Percentiles rank a stretch among this genome's conserved stretches.
These are phyloP conservation scores for Pteronotus mesoamericanus DNA, from an alignment of 2,797 vertebrate genomes.

Conservation along the genomic window DNA sequence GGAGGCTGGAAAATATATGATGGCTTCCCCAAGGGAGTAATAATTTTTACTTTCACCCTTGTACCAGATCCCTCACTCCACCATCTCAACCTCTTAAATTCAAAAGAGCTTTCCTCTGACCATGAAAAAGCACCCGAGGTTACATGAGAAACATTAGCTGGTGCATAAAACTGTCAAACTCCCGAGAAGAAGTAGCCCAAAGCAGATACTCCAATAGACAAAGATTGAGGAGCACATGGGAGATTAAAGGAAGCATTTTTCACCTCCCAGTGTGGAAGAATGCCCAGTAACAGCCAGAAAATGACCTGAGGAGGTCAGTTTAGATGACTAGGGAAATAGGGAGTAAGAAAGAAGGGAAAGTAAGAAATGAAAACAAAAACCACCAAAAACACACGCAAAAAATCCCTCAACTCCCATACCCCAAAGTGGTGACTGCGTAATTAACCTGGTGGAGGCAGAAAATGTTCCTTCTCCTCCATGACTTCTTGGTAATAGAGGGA, in stretches of 20 bases:
- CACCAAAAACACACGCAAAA: no score
- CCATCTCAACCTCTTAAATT: conserved; percentile 54
- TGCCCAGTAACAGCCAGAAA: not conserved
- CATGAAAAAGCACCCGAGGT: conserved; percentile 28
- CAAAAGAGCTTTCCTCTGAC: conserved; percentile 45
- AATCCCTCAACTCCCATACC: not conserved
- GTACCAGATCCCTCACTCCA: not conserved
- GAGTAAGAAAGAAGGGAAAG: not conserved
- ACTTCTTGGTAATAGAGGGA: not conserved
- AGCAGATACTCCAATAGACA: not conserved
- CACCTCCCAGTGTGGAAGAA: not conserved
- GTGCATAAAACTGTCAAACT: conserved; percentile 48
- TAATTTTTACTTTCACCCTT: conserved; percentile 34
- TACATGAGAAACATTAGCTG: not conserved
- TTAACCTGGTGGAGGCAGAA: rapidly evolving
- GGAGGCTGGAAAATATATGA: not conserved
- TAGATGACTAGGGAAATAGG: not conserved
- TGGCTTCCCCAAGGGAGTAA: not conserved
- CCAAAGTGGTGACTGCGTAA: not conserved
- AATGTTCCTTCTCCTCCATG: rapidly evolving
- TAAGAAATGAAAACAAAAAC: not conserved
- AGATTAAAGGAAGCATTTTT: conserved; percentile 35
- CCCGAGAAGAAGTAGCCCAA: conserved; percentile 17
- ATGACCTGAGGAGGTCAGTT: not conserved
- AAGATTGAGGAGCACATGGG: not conserved